Base-by-base conservation (phyloP, 1,140 invertebrate genomes). In the Batillaria attramentaria region DNA sequence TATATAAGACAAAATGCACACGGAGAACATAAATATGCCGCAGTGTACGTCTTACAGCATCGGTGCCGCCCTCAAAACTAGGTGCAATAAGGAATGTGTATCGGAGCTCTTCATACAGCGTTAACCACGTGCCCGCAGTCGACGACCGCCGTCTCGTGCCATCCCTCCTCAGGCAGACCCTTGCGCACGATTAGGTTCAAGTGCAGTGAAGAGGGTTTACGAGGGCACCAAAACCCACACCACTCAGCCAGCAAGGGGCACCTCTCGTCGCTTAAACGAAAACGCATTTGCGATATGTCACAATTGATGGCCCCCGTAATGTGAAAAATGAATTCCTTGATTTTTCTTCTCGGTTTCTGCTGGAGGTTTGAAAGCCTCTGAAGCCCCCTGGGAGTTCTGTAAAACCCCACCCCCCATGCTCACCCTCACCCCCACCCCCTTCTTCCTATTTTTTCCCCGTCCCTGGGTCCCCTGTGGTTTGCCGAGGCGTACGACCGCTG, bases 251-350 rank as follows among this genome's bases (percentile, higher is more conserved):
- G 46, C 73, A n/a, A 75, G 73, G 70, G 57, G 33, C 31, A n/a
- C 73, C 39, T 57, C 62, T 33, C 39, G 73, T 3, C 42, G 33
- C 57, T 35, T 75, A 75, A 75, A 75, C 73, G 73, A 75, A 75
- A 75, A 75, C 73, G 73, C 73, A 75, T 75, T 75, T 62, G 73
- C 37, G 73, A 50, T 50, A 75, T 54, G 73, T 75, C 54, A 54
- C 73, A 54, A 75, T 28, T 62, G 73, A 75, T 75, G 73, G 73
- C 54, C 20, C n/a, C 33, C 33, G 54, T 75, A 75, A 75, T 75
- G 73, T 75, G 73, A 75, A 75, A 75, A 75, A 75, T 75, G 72
- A 75, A 75, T 75, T 75, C 54, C 54, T 65, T 75, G 73, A 75
- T 75, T 75, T 75, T 54, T 70, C 33, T 42, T 70, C 33, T 31